Evolutionary conservation across 37 sponge, comb jelly and placozoan species (phyloP), one percentile per base, ranked within the genome.

Genomic region (Bolinopsis microptera): DNA sequence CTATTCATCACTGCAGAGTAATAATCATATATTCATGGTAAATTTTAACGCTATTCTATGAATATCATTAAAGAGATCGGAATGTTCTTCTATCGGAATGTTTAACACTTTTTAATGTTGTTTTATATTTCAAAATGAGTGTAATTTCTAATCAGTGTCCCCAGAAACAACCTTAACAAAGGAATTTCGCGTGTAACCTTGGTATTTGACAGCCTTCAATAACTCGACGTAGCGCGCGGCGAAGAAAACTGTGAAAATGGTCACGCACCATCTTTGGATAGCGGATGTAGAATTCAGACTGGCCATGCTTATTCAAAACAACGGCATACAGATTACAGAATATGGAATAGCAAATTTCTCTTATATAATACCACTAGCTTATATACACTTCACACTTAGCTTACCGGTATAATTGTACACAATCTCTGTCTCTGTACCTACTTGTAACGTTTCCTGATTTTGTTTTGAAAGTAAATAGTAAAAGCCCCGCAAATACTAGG

Each of bases 121-220:
- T 48, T 48, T n/a, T 48, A 48, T 48, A 48, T 48, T 48, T 48
- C 61, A 48, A 48, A 48, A 48, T 48, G 61, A 18, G 61, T 48
- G 61, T 48, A 48, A 48, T 48, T 48, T 48, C 61, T 48, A 48
- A 48, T 48, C 61, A 13, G 9, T 48, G 61, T 48, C 61, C 61
- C 61, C 5, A 48, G 61, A 48, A 48, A 48, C 61, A 18, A 48
- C 61, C 61, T 5, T 48, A 48, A 48, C 61, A 48, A 77, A 77
- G 32, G 80, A 77, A 77, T 77, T 77, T 77, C 80, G 80, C 80
- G 80, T 77, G 80, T 77, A 77, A 77, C 80, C 21, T 16, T 77
- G 80, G 80, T 32, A 77, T 77, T 77, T 77, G 35, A 32, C 80
- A 48, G 13, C 61, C 13, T 48, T 48, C 13, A 18, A 13, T 18